Conservation (phyloP, 2,888 invertebrate genomes). For the Ophion costatus region DNA sequence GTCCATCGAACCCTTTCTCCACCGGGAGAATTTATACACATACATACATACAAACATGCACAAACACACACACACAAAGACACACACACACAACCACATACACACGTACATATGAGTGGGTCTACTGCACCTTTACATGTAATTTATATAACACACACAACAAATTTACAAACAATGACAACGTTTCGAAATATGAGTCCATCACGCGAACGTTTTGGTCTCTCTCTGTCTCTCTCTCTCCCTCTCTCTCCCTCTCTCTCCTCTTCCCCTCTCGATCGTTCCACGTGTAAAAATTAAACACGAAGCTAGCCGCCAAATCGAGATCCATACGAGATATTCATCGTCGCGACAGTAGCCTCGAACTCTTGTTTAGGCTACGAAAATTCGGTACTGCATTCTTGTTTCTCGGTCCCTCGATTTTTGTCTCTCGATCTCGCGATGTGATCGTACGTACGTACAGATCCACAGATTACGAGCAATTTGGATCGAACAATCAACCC, state of each 20-base stretch:
- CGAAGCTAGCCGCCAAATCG: constrained; percentile 36
- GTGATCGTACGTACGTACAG: background rate
- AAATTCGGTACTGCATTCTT: constrained; percentile 13
- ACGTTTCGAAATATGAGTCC: constrained; percentile 25
- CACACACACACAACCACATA: background rate
- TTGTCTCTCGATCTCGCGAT: background rate
- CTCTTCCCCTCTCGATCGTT: background rate
- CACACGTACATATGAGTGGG: background rate
- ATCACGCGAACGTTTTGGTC: background rate
- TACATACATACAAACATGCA: background rate
- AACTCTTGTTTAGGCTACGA: constrained; percentile 60
- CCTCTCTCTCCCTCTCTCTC: background rate
- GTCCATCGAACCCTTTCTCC: constrained; percentile 19
- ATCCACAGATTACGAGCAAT: too few relatives aligned
- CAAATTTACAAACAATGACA: constrained; percentile 30
- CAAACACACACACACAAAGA: too few relatives aligned
- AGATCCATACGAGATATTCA: constrained; percentile 46
- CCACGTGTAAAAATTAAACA: constrained; percentile 44
- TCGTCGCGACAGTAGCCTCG: constrained; percentile 47
- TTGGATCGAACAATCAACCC: too few relatives aligned
- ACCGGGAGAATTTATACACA: background rate
- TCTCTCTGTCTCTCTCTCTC: constrained; percentile 19
- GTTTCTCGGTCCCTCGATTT: constrained; percentile 7
- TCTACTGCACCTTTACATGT: constrained; percentile 23
- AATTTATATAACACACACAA: constrained; percentile 11